Evolutionary conservation across 2,888 invertebrate species (phyloP).

Genomic region (Lottia gigantea): DNA sequence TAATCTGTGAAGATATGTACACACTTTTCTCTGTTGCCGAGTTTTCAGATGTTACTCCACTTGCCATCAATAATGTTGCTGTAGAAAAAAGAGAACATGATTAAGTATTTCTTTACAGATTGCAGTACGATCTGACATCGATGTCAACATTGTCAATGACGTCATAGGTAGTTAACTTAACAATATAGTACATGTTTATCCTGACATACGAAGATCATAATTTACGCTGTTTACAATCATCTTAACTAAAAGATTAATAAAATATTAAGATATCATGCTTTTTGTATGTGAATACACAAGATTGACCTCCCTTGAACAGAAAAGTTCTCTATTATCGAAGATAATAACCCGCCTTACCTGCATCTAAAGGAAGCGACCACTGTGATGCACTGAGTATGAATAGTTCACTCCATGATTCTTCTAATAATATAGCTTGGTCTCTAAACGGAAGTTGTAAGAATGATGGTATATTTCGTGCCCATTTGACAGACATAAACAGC

Average conservation of each 20-base stretch:
- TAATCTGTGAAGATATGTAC: conserved; percentile 72
- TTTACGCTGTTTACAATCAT: conserved; percentile 1
- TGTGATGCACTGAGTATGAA: conserved; percentile 86
- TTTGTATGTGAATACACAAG: conserved; percentile 8
- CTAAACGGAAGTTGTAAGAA: conserved; percentile 79
- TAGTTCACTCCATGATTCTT: conserved; percentile 85
- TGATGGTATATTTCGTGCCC: conserved; percentile 82
- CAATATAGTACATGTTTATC: too few relatives aligned
- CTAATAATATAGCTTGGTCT: conserved; percentile 81
- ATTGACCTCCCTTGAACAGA: neutral
- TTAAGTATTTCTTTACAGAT: too few relatives aligned
- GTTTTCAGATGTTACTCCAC: conserved; percentile 72
- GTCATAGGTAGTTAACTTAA: neutral
- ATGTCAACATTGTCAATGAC: neutral
- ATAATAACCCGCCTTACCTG: conserved; percentile 71
- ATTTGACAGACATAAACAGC: conserved; percentile 81
- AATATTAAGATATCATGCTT: too few relatives aligned
- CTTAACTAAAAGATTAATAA: too few relatives aligned
- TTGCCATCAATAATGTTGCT: conserved; percentile 67
- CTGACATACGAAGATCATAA: conserved; percentile 11
- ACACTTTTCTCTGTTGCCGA: conserved; percentile 58
- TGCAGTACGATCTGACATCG: too few relatives aligned
- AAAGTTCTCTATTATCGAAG: too few relatives aligned
- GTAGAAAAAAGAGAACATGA: conserved; percentile 24
- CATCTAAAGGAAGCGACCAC: conserved; percentile 80